Evolutionary conservation across 2,888 invertebrate genomes (phyloP).

Genomic region (Lordiphosa fenestrarum): DNA sequence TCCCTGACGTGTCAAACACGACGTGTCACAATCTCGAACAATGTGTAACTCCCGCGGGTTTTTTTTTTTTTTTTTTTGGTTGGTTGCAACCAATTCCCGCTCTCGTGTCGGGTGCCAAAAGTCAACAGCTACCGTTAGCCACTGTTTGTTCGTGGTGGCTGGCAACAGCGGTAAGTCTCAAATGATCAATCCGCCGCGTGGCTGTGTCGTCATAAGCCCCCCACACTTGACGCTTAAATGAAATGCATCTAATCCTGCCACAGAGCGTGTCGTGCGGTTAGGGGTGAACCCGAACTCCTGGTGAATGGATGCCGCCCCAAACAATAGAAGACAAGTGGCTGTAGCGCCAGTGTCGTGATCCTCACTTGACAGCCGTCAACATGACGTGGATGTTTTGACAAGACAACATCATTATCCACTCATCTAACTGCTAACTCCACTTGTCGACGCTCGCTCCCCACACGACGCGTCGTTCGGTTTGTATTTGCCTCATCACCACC

Average conservation of each 20-base stretch:
- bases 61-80: too few relatives aligned
- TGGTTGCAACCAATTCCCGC: constrained; percentile 13
- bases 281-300: constrained; percentile 8
- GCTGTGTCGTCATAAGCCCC: constrained; percentile 12
- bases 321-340: constrained; percentile 39
- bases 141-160: constrained; percentile 32
- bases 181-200: constrained; percentile 25
- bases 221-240: constrained; percentile 20
- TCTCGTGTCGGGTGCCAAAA: constrained; percentile 25
- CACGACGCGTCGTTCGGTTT: constrained; percentile 1
- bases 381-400: constrained; percentile 71
- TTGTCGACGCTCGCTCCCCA: constrained; percentile 8
- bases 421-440: constrained; percentile 39
- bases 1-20: too few relatives aligned
- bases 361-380: constrained; percentile 51
- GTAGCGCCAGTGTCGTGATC: constrained; percentile 49
- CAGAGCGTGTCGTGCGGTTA: constrained; percentile 21
- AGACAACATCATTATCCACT: constrained; percentile 71
- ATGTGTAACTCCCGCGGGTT: constrained; percentile 32
- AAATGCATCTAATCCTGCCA: constrained; percentile 60
- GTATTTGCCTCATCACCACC: constrained; percentile 40
- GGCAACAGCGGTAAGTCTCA: constrained; percentile 16
- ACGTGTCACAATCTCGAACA: constrained; percentile 20
- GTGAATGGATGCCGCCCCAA: constrained; percentile 24
- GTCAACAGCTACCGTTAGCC: constrained; percentile 33